These are phyloP conservation scores for Sacculina carcini DNA, from an alignment of 2,888 invertebrate species.

Conservation along the genomic window DNA sequence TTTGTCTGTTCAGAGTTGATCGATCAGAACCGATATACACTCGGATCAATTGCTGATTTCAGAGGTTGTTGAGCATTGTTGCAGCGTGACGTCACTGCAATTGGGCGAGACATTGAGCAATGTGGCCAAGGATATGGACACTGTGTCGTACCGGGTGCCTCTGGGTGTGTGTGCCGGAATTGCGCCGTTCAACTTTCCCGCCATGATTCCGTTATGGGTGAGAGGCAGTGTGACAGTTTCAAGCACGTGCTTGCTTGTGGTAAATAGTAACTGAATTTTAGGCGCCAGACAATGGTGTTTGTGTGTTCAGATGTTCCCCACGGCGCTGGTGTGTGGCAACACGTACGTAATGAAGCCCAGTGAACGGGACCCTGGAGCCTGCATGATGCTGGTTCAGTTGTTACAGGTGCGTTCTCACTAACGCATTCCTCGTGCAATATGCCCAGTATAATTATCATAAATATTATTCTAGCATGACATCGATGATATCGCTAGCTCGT, in stretches of 20 bases:
- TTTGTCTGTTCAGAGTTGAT: too few relatives aligned
- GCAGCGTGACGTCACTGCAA: slow-evolving; percentile 69
- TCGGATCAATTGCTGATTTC: too few relatives aligned
- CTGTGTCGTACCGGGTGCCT: slow-evolving; percentile 66
- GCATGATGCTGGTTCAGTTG: slow-evolving; percentile 78
- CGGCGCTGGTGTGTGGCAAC: slow-evolving; percentile 57
- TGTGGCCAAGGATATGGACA: slow-evolving; percentile 90
- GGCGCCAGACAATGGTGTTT: too few relatives aligned
- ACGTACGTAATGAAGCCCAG: slow-evolving; percentile 84
- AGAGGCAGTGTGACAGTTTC: slow-evolving; percentile 10
- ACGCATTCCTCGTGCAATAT: too few relatives aligned
- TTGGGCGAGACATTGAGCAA: slow-evolving; percentile 69
- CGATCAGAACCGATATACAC: too few relatives aligned
- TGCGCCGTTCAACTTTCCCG: slow-evolving; percentile 97
- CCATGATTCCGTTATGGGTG: slow-evolving; percentile 94
- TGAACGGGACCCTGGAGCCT: slow-evolving; percentile 89
- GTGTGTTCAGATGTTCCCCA: slow-evolving; percentile 39
- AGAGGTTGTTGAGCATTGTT: slow-evolving; percentile 86
- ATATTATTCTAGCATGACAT: too few relatives aligned
- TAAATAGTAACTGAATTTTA: too few relatives aligned
- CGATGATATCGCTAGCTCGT: too few relatives aligned
- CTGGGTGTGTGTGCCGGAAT: slow-evolving; percentile 83
- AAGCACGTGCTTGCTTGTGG: too few relatives aligned
- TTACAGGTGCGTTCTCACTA: slow-evolving; percentile 32
- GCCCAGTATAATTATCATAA: too few relatives aligned